Base-by-base conservation (phyloP, 1,140 invertebrate genomes). In the Pseudomyrmex pallidus region DNA sequence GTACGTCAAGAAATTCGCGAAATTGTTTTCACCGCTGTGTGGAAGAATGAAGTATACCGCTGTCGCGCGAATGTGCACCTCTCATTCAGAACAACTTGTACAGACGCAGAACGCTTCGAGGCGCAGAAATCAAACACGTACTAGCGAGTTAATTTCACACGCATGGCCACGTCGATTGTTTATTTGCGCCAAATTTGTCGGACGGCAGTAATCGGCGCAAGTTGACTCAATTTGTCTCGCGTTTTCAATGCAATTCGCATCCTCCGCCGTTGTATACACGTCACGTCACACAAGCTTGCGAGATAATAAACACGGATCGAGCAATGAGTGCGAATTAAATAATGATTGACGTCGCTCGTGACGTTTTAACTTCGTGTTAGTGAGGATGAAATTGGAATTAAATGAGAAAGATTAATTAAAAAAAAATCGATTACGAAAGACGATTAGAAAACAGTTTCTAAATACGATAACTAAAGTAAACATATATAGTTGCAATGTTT, bases 151-250 rank as follows among this genome's bases (percentile, higher is more conserved):
- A 35, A 35, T 35, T 35, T 35, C 35, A 35, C 35, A 35, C 4
- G 35, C 35, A n/a, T 35, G 35, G 22, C 35, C 62, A n/a, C n/a
- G 22, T 20, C 48, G 54, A 12, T 17, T 80, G 54, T 78, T 80
- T 80, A 54, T 17, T 78, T 66, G 20, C n/a, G 66, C 66, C 66
- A 44, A 80, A 72, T 80, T 80, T 72, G 44, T 80, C 76, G 66
- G 48, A 80, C 66, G 66, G 61, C 66, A 80, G 72, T 72, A 80
- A 80, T 70, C 48, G 50, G 44, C 66, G 35, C 66, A 72, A 72
- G 66, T 72, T 72, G 54, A 72, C 22, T 78, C 35, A 25, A 57
- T 48, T 13, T 61, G 44, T 72, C 54, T 70, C 17, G 20, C 54
- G n/a, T 70, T 59, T 78, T 59, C 54, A 48, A 78, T 70, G 44